A percentile compares a stretch with the other conserved stretches of the same genome.
Conservation (phyloP, 2,888 invertebrate species). For the Loripinus fragilis region DNA sequence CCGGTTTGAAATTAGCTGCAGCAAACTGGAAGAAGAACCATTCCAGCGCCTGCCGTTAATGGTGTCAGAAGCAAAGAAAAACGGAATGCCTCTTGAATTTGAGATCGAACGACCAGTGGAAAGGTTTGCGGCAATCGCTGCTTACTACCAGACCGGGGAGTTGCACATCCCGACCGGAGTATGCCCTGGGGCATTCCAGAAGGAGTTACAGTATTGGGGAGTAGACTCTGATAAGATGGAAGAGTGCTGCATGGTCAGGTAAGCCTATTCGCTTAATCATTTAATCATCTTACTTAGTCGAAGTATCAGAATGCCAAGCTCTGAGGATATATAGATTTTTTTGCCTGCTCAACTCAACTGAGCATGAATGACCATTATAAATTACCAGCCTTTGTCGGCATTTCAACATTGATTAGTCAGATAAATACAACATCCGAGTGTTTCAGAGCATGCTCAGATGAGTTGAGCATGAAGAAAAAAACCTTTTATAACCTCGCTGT, state of each 20-base stretch:
- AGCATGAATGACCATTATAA: too few relatives aligned
- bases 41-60: conserved; percentile 32
- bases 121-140: conserved; percentile 41
- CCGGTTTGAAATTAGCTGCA: conserved; percentile 32
- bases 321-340: too few relatives aligned
- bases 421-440: too few relatives aligned
- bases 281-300: too few relatives aligned
- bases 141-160: conserved; percentile 49
- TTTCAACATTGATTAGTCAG: too few relatives aligned
- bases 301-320: too few relatives aligned
- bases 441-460: too few relatives aligned
- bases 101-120: conserved; percentile 43
- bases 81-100: conserved; percentile 14
- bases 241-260: conserved; percentile 50
- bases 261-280: not conserved
- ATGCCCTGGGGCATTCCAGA: conserved; percentile 45
- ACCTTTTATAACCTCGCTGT: too few relatives aligned
- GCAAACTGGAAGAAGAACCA: conserved; percentile 20
- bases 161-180: conserved; percentile 47
- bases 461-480: too few relatives aligned
- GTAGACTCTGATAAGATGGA: conserved; percentile 26
- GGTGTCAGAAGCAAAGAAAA: conserved; percentile 19
- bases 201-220: conserved; percentile 45
- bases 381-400: too few relatives aligned
- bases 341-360: too few relatives aligned